Base-by-base conservation (phyloP, 1,140 invertebrate genomes). In the Bradynema listronoti region DNA sequence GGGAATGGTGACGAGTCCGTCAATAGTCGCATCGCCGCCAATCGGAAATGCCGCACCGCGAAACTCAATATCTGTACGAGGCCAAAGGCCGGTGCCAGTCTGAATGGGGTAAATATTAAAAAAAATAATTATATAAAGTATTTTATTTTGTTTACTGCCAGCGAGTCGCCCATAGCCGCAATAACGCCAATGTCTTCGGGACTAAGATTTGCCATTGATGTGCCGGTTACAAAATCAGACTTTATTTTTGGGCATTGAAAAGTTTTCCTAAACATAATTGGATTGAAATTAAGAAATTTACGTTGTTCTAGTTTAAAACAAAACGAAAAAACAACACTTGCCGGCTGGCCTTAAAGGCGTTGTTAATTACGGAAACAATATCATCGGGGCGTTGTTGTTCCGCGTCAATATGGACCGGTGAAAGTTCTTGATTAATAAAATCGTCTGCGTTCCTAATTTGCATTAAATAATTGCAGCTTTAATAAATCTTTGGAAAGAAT, bases 41-140 rank as follows among this genome's bases (percentile, higher is more conserved):
- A 70, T 77, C 5, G 76, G 61, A 39, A 76, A 76, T 16, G 77
- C 68, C 3, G 75, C 71, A 19, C 73, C 73, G 6, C 73, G 72
- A 45, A 72, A 72, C 34, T 74, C 70, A 19, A 72, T 74, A 14
- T 60, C 49, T 3, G 69, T 72, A 45, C 54, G 42, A 5, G 76
- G 72, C 73, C 76, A 75, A 14, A 75, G 56, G 1, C 76, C 73
- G 27, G 56, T 56, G 24, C 73, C 73, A 1, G 73, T 78, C 47
- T 66, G 22, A 25, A 62, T 27, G n/a, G n/a, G n/a, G 19, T 2
- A 14, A 2, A 54, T 32, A 24, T 54, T 43, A 27, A 4, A 22
- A 22, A 4, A 22, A 22, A 27, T 39, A 39, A 11, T 11, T 11
- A 39, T 11, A 39, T 19, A 39, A 53, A 56, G 53, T 53, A 11